Evolutionary conservation across 2,113 vertebrate genomes (phyloP), one percentile per base, ranked within the genome.

Genomic region (Ondatra zibethicus): DNA sequence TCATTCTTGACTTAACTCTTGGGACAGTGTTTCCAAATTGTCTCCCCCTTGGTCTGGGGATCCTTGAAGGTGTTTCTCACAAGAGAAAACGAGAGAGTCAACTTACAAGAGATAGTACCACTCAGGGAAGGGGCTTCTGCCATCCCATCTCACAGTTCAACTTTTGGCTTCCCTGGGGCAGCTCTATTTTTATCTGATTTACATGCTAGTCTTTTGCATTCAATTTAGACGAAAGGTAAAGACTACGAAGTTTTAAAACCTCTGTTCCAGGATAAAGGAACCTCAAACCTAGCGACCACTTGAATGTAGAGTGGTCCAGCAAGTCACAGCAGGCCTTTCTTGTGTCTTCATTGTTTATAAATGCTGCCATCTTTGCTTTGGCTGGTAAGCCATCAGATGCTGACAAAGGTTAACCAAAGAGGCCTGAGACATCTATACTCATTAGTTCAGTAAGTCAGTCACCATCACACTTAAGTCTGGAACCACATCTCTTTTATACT

Each of bases 1-100:
- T 75, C 80, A 92, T 80, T 92, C 66, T 93, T 81, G 73, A 17
- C 82, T 97, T 97, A 95, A 96, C 76, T 52, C 85, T 95, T 89
- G 70, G 21, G 19, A 88, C 12, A 90, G 63, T 84, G 17, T 94
- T 93, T 97, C 92, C 75, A 88, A 96, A 90, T 27, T 58, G 11
- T 93, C 68, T 84, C 96, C 78, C 21, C 76, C 84, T 70, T 13
- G 87, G 47, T 63, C 73, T 91, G 29, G 52, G 23, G n/a, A 81
- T 87, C 63, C 70, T 65, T 19, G 23, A 66, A 33, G 13, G 3
- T 33, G 13, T 36, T 85, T 90, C 31, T 90, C 31, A 88, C 58
- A 93, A n/a, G 89, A 91, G 7, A 4, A 25, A 21, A 8, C 45
- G 21, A 80, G 68, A 86, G 45, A 88, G 19, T 76, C 65, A 7